Percentiles rank a stretch among this genome's conserved stretches.
Evolutionary conservation across 2,113 vertebrate species (phyloP).

Genomic region (Puffinus mauretanicus): DNA sequence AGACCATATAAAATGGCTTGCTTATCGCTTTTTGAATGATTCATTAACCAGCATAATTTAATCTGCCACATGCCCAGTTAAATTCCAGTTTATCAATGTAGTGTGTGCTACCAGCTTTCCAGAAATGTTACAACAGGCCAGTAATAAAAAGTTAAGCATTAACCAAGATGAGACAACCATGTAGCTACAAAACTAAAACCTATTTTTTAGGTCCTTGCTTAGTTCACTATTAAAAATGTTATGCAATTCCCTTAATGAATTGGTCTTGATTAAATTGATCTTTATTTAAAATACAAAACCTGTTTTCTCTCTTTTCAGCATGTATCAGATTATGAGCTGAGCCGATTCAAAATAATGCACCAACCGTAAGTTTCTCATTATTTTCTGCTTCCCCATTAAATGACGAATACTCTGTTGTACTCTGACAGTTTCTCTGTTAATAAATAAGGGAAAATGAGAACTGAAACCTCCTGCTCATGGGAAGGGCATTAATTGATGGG

Average conservation of each 20-base stretch:
- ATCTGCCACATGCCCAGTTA: not conserved
- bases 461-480: not conserved
- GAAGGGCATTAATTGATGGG: not conserved
- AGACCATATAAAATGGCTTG: not conserved
- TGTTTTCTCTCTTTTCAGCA: constrained; percentile 72
- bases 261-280: not conserved
- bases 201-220: not conserved
- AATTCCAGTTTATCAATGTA: constrained; percentile 8
- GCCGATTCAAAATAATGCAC: constrained; percentile 78
- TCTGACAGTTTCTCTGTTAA: not conserved
- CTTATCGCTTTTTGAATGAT: constrained; percentile 9
- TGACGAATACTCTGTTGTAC: not conserved
- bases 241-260: not conserved
- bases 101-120: not conserved
- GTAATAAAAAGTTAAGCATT: constrained; percentile 57
- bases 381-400: not conserved
- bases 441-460: not conserved
- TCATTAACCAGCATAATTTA: constrained; percentile 55
- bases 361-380: constrained; percentile 77
- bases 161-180: constrained; percentile 3
- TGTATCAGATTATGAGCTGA: constrained; percentile 73
- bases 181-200: not conserved
- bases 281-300: not conserved
- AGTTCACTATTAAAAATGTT: not conserved
- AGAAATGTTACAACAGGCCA: not conserved